These are phyloP conservation scores for Podarcis lilfordi DNA, from an alignment of 2,797 vertebrate genomes.

Conservation along the genomic window DNA sequence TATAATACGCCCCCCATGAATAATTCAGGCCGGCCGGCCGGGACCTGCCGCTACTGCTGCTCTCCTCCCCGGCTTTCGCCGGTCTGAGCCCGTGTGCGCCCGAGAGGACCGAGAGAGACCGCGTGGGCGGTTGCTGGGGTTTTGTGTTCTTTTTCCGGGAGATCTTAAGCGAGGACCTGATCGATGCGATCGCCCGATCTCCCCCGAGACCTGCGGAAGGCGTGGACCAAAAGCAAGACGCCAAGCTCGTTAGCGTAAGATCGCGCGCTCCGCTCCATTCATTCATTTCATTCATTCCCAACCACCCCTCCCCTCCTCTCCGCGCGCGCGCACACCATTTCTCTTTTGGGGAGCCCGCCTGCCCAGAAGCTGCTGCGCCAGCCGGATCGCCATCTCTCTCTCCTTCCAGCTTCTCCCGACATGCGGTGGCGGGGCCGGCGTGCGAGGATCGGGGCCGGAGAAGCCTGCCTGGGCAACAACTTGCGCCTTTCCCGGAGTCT, in stretches of 20 bases:
- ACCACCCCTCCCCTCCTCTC: too few species aligned
- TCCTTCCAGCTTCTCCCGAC: conserved; percentile 56
- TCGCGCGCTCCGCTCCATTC: background rate
- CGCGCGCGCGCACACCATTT: background rate
- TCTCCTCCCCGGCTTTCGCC: conserved; percentile 35
- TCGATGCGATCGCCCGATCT: background rate
- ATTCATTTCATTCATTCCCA: background rate
- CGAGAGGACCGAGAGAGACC: background rate
- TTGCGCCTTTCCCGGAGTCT: conserved; percentile 64
- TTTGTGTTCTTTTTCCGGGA: too few species aligned
- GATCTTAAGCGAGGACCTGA: background rate
- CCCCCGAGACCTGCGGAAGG: background rate
- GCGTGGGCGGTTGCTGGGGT: background rate
- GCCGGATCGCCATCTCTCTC: conserved; percentile 37
- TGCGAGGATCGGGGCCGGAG: conserved; percentile 73
- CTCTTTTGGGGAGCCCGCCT: background rate
- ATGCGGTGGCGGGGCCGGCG: conserved; percentile 78
- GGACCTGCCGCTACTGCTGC: conserved; percentile 71
- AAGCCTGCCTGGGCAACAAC: conserved; percentile 54
- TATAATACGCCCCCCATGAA: conserved; percentile 79
- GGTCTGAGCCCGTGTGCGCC: conserved; percentile 35
- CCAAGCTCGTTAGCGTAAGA: background rate
- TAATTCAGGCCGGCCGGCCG: conserved; percentile 78
- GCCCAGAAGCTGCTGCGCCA: conserved; percentile 28
- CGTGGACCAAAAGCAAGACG: background rate